Evolutionary conservation across 2,797 vertebrate species (phyloP), one percentile per base, ranked within the genome.

Genomic region (Sebastes oblongus): DNA sequence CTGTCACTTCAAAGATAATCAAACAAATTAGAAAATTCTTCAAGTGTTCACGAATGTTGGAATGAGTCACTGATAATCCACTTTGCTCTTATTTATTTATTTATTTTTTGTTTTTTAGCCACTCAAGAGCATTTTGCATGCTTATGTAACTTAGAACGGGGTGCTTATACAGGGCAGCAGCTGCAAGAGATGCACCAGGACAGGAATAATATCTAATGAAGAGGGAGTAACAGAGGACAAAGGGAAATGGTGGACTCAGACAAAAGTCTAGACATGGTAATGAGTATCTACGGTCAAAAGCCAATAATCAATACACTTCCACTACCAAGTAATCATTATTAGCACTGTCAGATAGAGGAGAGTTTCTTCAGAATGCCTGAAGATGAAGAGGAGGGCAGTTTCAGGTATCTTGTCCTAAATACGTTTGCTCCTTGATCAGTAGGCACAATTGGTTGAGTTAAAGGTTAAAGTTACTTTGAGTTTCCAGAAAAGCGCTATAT

Each of bases 1-100:
- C 89, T 93, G 91, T 92, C 90, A 90, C 85, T 92, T 91, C 90
- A 93, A 88, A 94, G 89, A 94, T 91, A 93, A 94, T 93, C 88
- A 93, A 91, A 91, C 77, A 90, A 93, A 93, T 91, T 90, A 81
- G 82, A 91, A 93, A 92, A 91, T 87, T 91, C 83, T 88, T 90
- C 85, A 86, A 91, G 89, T 91, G 90, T 85, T 91, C 83, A 87
- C 77, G 46, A 90, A 88, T 82, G 90, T 86, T 90, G 90, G 86
- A 89, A 86, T 91, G 90, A 92, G 84, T 92, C 91, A 91, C 56
- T 90, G 68, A 87, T 93, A 91, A 89, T 94, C 83, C 80, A 85
- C 88, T 93, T 88, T 86, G 39, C 42, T 65, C 61, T 75, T 73
- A 82, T 79, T 90, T 89, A 82, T 79, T 90, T 89, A 75, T 91